Percentiles rank a stretch among this genome's conserved stretches.
These are phyloP conservation scores for Asbolus verrucosus DNA, from an alignment of 1,140 invertebrate species.

Conservation along the genomic window DNA sequence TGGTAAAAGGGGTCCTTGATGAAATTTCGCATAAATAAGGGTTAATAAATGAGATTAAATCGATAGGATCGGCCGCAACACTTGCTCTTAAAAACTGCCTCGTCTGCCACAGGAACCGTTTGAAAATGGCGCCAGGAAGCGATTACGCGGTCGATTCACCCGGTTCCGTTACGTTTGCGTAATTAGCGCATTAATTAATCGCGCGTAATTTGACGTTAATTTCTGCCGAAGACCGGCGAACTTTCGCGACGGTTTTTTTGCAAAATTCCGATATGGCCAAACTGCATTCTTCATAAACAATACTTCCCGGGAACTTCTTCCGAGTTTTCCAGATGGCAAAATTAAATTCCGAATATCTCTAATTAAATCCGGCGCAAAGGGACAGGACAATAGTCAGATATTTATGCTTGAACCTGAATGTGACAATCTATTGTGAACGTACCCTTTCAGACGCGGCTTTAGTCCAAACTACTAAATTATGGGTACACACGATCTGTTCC, in stretches of 20 bases:
- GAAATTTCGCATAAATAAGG: neutral
- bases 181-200: no score
- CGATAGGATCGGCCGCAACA: neutral
- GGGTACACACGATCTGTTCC: constrained; percentile 34
- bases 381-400: constrained; percentile 48
- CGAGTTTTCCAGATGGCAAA: constrained; percentile 36
- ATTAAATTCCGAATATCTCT: constrained; percentile 50
- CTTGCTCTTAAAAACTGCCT: constrained; percentile 12
- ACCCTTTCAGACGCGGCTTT: constrained; percentile 33
- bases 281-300: neutral
- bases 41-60: neutral
- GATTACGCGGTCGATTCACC: neutral
- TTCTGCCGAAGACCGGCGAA: no score
- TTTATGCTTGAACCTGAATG: constrained; percentile 52
- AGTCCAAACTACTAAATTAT: constrained; percentile 33
- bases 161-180: no score
- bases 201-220: no score
- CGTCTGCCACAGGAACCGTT: no score
- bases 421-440: constrained; percentile 53
- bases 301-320: neutral
- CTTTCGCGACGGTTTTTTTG: no score
- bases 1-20: neutral
- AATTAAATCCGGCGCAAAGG: constrained; percentile 50
- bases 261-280: no score
- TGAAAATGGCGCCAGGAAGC: neutral